Percentiles rank a stretch among this genome's conserved stretches.
phyloP scores from a whole-genome alignment of 2,888 invertebrate species.

The Eristalinus sepulchralis region DNA sequence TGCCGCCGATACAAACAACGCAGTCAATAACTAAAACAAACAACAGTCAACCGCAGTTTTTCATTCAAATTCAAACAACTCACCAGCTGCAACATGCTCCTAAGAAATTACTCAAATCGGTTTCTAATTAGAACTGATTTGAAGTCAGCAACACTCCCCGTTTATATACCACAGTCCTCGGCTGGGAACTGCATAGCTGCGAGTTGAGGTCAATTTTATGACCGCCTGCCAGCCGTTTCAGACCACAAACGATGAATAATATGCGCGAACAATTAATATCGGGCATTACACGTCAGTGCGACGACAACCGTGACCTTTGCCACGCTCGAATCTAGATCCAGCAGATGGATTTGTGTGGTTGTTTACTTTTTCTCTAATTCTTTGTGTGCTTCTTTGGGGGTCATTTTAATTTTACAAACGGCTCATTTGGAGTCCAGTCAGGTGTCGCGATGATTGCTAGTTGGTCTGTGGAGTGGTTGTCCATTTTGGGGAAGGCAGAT shows the following conservation, averaged over 20 bases:
- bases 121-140: constrained; percentile 55
- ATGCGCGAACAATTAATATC: constrained; percentile 58
- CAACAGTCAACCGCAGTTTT: not conserved
- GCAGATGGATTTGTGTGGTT: constrained; percentile 26
- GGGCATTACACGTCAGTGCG: constrained; percentile 24
- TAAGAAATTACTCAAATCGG: constrained; percentile 29
- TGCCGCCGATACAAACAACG: constrained; percentile 6
- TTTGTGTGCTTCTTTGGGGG: constrained; percentile 23
- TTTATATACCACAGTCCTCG: constrained; percentile 37
- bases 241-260: constrained; percentile 52
- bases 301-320: constrained; percentile 46
- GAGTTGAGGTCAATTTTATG: constrained; percentile 16
- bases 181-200: constrained; percentile 21
- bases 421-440: constrained; percentile 49
- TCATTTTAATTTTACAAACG: constrained; percentile 12
- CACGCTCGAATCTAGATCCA: constrained; percentile 54
- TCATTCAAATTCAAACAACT: constrained; percentile 12
- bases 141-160: constrained; percentile 12
- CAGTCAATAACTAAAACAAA: constrained; percentile 16
- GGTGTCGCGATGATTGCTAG: constrained; percentile 7
- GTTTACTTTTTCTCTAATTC: constrained; percentile 18
- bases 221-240: constrained; percentile 34
- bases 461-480: constrained; percentile 17
- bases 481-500: constrained; percentile 12
- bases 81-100: constrained; percentile 49